Base-by-base conservation (phyloP, 2,113 vertebrate genomes). In the Tonatia bakeri region DNA sequence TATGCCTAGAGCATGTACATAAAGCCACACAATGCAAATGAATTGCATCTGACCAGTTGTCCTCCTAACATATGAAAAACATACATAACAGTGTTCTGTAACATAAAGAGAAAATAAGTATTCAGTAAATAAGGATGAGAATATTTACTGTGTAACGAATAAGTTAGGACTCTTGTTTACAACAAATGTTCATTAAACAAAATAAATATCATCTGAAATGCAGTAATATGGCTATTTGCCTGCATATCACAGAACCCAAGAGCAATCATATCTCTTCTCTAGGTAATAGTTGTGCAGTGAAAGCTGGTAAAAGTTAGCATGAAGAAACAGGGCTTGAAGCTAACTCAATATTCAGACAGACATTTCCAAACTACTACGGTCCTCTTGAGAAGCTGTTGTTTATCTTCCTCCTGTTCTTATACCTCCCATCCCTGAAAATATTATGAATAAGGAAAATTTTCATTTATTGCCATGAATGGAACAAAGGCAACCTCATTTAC, bases 301-400 rank as follows among this genome's bases (percentile, higher is more conserved):
- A 80, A 26, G 87, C 61, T 61, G 5, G 36, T 90, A 93, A 77
- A 94, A 82, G 17, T n/a, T 43, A 94, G 5, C 38, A 85, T 33
- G 59, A 94, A 36, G 47, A 43, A 73, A 82, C 26, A 81, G 17
- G 45, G 70, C 38, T 84, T 84, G 17, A 26, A 52, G 20, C 9
- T 31, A 85, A 80, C 72, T 95, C 80, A 89, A 14, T 65, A 77
- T 82, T 38, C 54, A 88, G 22, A 82, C 12, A 73, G 36, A 56
- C 83, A 84, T 80, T 94, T 97, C 82, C 15, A 84, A 85, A 82
- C 65, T 91, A 85, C 28, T 43, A 92, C 33, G 16, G 80, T 15
- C 59, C 15, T 83, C 40, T 70, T 69, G 56, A 64, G 24, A 85
- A 73, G 19, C 22, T 75, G 15, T 67, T 47, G 19, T 84, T 95